Evolutionary conservation across 2,113 vertebrate species (phyloP), one percentile per base, ranked within the genome.

Genomic region (Oxyruncus cristatus): DNA sequence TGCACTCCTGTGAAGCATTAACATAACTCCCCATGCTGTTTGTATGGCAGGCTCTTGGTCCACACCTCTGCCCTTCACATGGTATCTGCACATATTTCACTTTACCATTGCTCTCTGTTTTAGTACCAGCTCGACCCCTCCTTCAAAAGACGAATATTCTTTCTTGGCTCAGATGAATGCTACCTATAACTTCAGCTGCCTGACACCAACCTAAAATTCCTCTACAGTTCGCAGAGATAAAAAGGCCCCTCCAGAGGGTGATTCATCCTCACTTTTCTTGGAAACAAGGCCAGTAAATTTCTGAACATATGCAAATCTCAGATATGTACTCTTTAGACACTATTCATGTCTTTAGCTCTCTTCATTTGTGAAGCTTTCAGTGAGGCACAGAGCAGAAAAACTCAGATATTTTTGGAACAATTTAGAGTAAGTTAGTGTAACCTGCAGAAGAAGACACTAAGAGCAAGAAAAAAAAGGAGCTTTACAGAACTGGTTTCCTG

Each of bases 291-390:
- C 49, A 55, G 20, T 24, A 84, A 44, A 73, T 89, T 77, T 67
- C n/a, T 87, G 68, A 95, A 80, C 20, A 67, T 58, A 89, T 62
- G 55, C 50, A 87, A 58, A 87, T 66, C 59, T 89, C 27, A 1
- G 33, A 50, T 58, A 81, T 47, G 47, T 32, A 46, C 42, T 55
- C 53, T 87, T 85, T 67, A 71, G 39, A 49, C 61, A 67, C 30
- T 67, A 71, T 68, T 68, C 79, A 44, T 86, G 58, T 82, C 71
- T 88, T 85, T 59, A 81, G 35, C 12, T 67, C 8, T 75, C 49
- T 89, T 89, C 53, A 44, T 94, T 52, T 91, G 44, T 85, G 77
- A 86, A 44, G 12, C 13, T 91, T 79, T 88, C 53, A 49, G 9
- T 66, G n/a, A 95, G 18, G 30, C 35, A 68, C 6, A 70, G 50